Base-by-base conservation (phyloP, 2,113 vertebrate species). In the Oreotrochilus melanogaster region DNA sequence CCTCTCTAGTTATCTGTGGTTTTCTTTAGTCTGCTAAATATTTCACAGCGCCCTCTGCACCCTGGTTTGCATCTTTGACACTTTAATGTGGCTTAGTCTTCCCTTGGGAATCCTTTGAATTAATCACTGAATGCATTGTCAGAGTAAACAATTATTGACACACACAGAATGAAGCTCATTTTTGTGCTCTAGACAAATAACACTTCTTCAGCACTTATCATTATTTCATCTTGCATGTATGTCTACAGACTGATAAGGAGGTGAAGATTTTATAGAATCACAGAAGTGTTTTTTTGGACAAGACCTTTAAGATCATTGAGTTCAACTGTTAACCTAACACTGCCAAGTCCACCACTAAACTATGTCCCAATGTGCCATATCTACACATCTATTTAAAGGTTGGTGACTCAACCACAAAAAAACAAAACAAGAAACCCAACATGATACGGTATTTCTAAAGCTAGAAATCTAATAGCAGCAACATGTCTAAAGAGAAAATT, bases 11-110 rank as follows among this genome's bases (percentile, higher is more conserved):
- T 85, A 50, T 74, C 28, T 73, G 11, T 78, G 67, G 45, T 87
- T 78, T 82, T 7, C 24, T 80, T 92, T 88, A 89, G n/a, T 76
- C 89, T 4, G 3, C 42, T 95, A 95, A 95, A 83, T 96, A 94
- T 95, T 94, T 95, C 69, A 89, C 86, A 89, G 6, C 18, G 37
- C 42, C 69, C 69, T 73, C 17, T 95, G 54, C 30, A 70, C 45
- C 42, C 64, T 87, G 70, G 6, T 56, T 86, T 92, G 62, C 24
- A 72, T 82, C 79, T 84, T 78, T 89, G 69, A 94, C 56, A 78
- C 71, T 45, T 88, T 96, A 91, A 15, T n/a, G 31, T 66, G n/a
- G 30, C 31, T 80, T 42, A 74, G 30, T 39, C 48, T 88, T 95
- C 73, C 73, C 83, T 78, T 70, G 95, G 78, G 83, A 95, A 92